A percentile compares a stretch with the other conserved stretches of the same genome.
These are phyloP conservation scores for Amphiduros pacificus DNA, from an alignment of 2,888 invertebrate genomes.

Conservation along the genomic window DNA sequence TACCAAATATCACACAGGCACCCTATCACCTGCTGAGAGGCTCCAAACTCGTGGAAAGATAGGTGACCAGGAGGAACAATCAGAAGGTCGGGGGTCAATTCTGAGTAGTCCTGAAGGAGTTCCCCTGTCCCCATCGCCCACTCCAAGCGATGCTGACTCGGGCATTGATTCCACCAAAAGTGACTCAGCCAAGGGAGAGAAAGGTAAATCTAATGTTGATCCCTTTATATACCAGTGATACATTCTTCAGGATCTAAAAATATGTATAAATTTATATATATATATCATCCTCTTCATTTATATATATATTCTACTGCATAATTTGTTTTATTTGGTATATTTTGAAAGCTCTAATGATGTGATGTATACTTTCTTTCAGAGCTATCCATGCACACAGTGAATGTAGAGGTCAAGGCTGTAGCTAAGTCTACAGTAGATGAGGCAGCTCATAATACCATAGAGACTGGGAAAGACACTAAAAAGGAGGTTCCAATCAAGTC, in stretches of 20 bases:
- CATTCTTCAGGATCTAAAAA: background rate
- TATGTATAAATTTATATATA: no score
- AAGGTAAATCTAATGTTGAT: background rate
- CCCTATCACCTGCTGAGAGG: background rate
- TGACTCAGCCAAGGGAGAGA: constrained; percentile 7
- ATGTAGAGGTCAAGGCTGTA: no score
- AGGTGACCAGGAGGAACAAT: background rate
- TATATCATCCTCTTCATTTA: no score
- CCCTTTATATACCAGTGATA: background rate
- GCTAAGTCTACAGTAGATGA: no score
- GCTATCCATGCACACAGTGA: no score
- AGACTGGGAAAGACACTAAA: no score
- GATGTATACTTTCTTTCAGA: no score
- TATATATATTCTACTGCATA: no score
- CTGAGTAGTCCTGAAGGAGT: constrained; percentile 17
- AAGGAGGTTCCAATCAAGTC: no score
- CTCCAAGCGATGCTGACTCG: constrained; percentile 19
- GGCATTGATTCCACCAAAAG: constrained; percentile 18
- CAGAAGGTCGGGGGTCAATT: constrained; percentile 18
- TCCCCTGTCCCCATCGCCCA: constrained; percentile 20
- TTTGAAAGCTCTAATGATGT: no score
- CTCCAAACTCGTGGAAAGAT: background rate
- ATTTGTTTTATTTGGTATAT: no score
- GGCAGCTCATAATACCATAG: no score
- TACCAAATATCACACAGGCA: background rate